Base-by-base conservation (phyloP, 2,113 vertebrate genomes). In the Paradisaea rubra region DNA sequence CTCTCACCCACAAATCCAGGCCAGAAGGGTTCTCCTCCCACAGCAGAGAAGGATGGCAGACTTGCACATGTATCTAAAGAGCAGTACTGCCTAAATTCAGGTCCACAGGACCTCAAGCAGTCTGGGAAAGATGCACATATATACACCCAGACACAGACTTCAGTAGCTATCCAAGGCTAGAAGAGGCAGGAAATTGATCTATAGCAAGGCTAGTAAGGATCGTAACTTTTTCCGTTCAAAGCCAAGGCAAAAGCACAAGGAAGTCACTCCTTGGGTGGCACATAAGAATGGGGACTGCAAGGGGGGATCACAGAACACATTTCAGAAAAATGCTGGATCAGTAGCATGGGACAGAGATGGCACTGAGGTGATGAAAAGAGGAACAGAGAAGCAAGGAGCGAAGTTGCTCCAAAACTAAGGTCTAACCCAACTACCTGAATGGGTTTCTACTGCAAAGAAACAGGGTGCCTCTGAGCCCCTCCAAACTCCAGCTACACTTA, bases 401-500 rank as follows among this genome's bases (percentile, higher is more conserved):
- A 56, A 66, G 16, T 4, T 63, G 52, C 47, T 81, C n/a, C 39
- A 63, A 53, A 89, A 77, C 0, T 0, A 63, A 74, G 16, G 25
- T 37, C 61, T 53, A 81, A 89, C 65, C 17, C 44, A 74, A 53
- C n/a, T 5, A 52, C 56, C 10, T 72, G 33, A 65, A 22, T n/a
- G 45, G 9, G 19, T 44, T 81, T 81, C 53, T 80, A 24, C 35
- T 89, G 42, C 47, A 83, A 57, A 82, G 53, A 61, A 89, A 28
- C 4, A 44, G n/a, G 13, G 18, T 27, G 8, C 6, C 50, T 37
- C 39, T 37, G 7, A 56, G 27, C 7, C 28, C 33, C 25, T 33
- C 19, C 31, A 33, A 33, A 18, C 3, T 24, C 27, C 68, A 63
- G 33, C 61, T 30, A 21, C 56, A 50, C 98, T 97, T 68, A 99